A percentile compares a stretch with the other conserved stretches of the same genome.
Evolutionary conservation across 2,113 vertebrate species (phyloP).

Genomic region (Echinops telfairi): DNA sequence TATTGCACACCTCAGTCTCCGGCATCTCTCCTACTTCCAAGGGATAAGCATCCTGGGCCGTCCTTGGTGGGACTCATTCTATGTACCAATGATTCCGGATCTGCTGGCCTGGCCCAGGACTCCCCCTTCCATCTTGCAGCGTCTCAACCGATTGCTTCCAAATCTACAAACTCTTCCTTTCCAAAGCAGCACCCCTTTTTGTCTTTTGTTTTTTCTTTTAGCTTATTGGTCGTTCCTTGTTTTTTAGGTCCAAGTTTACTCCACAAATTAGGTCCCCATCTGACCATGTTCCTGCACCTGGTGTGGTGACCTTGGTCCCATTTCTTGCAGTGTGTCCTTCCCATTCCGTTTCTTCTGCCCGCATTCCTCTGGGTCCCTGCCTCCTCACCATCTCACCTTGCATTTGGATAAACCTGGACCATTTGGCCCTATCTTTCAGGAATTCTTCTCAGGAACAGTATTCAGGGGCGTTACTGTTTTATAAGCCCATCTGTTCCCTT

Average conservation of each 20-base stretch:
- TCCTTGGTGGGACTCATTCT: background rate
- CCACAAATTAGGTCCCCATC: background rate
- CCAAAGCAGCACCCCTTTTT: background rate
- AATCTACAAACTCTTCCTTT: background rate
- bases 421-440: background rate
- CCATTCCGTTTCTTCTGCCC: background rate
- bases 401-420: background rate
- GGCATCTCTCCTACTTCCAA: background rate
- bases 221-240: background rate
- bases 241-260: background rate
- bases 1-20: background rate
- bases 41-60: background rate
- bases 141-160: background rate
- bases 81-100: background rate
- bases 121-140: background rate
- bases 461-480: background rate
- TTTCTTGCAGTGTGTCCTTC: background rate
- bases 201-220: too few relatives aligned
- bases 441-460: background rate
- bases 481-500: background rate
- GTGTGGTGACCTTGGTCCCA: background rate
- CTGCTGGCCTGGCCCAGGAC: background rate
- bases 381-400: background rate
- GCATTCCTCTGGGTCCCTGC: background rate
- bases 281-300: background rate